Evolutionary conservation across 2,113 vertebrate genomes (phyloP), one percentile per base, ranked within the genome.

Genomic region (Rutilus rutilus): DNA sequence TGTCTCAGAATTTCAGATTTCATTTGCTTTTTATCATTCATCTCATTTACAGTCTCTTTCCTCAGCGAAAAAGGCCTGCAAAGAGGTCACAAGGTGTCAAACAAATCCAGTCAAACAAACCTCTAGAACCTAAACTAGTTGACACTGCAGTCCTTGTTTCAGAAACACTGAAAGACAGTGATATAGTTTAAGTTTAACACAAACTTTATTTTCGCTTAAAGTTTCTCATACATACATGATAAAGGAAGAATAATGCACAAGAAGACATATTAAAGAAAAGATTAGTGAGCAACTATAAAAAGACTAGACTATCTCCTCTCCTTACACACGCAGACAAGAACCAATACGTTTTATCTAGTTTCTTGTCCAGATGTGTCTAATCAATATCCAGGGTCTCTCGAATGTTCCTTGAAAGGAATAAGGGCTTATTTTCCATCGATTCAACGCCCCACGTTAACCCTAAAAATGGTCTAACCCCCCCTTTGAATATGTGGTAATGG

Each of bases 1-100:
- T 89, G 90, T 86, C 88, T 88, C 90, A 85, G 89, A 91, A 88
- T 93, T 89, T 91, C 86, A 90, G 57, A 91, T 92, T 76, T 42
- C 19, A 88, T 90, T 92, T 88, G 89, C 86, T 90, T 87, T 91
- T 84, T 88, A 84, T 36, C 77, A 88, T 90, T 88, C 89, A 89
- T 42, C 90, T 93, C 85, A 90, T 90, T 88, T 89, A n/a, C 19
- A 54, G 27, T 85, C 85, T 73, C 67, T 69, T n/a, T 8, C 57
- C 79, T 76, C 27, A 52, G 10, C 27, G 27, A 25, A 85, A 77
- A 77, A 76, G 62, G 15, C n/a, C 36, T 47, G 30, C 25, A 59
- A 42, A 52, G 42, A 75, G 82, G 83, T 23, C 45, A 23, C 2
- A 8, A 67, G 59, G 81, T 83, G 82, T 78, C 77, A 82, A 81